phyloP scores from a whole-genome alignment of 2,113 vertebrate genomes.

The Sclerurus mexicanus region DNA sequence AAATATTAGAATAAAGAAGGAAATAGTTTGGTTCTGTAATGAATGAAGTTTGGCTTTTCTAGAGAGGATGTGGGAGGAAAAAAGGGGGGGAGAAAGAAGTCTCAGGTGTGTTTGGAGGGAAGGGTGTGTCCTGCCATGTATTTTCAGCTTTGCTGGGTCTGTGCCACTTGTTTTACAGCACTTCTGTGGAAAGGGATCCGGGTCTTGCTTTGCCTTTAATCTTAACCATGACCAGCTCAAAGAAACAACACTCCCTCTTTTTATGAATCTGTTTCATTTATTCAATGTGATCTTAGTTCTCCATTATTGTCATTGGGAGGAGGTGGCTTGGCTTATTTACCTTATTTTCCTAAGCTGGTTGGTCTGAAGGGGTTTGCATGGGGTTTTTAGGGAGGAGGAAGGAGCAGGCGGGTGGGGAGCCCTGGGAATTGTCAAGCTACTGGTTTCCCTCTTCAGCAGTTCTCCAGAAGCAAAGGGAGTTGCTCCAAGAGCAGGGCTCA shows the following conservation, averaged over 20 bases:
- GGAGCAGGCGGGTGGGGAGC: neutral
- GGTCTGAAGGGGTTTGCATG: neutral
- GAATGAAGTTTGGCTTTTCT: neutral
- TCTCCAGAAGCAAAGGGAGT: neutral
- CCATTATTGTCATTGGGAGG: neutral
- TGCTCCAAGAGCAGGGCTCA: neutral
- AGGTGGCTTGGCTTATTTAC: neutral
- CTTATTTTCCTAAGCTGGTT: neutral
- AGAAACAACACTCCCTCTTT: neutral
- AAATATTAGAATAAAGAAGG: neutral
- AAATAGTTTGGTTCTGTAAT: neutral
- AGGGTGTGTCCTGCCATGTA: slow-evolving; percentile 35
- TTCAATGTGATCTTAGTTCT: neutral
- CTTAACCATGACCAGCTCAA: neutral
- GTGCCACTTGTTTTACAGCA: neutral
- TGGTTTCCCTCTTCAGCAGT: neutral
- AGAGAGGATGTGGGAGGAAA: neutral
- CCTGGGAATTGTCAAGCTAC: neutral
- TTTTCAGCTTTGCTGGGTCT: slow-evolving; percentile 61
- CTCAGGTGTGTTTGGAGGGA: slow-evolving; percentile 78
- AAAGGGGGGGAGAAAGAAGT: slow-evolving; percentile 24
- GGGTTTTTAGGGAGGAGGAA: neutral
- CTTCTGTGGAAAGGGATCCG: neutral
- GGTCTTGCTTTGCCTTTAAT: slow-evolving; percentile 8
- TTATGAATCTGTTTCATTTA: neutral